Conservation (phyloP, 37 sponge, comb jelly and placozoan genomes). For the Dysidea cf. avara region DNA sequence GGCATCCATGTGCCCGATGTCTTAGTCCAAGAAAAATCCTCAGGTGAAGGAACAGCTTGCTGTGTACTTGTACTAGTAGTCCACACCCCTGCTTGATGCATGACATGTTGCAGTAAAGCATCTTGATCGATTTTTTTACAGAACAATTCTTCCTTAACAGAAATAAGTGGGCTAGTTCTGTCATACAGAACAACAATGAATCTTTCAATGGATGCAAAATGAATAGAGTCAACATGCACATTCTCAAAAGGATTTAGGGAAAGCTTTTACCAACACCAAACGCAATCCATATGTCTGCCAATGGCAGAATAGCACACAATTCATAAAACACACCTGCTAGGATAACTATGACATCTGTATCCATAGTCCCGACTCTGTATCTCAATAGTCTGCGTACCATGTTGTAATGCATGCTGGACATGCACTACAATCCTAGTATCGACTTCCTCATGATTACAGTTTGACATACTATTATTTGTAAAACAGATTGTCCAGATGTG, state of each 20-base stretch:
- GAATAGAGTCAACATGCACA: neutral
- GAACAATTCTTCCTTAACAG: neutral
- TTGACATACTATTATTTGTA: neutral
- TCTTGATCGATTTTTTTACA: neutral
- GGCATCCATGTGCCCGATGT: neutral
- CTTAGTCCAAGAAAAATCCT: constrained; percentile 13
- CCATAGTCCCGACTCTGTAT: constrained; percentile 11
- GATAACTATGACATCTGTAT: constrained; percentile 29
- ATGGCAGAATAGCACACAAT: constrained; percentile 10
- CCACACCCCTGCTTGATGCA: constrained; percentile 12
- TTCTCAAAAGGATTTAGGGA: too few relatives aligned
- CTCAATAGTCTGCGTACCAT: constrained; percentile 2
- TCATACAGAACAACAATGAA: too few relatives aligned
- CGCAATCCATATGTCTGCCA: constrained; percentile 34
- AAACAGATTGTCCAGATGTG: constrained; percentile 29
- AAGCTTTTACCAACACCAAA: constrained; percentile 32
- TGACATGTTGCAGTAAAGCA: too few relatives aligned
- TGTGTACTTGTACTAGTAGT: neutral
- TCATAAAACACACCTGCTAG: constrained; percentile 16
- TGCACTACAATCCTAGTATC: constrained; percentile 9
- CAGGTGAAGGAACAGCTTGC: neutral
- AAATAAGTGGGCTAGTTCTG: neutral
- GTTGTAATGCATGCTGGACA: constrained; percentile 15
- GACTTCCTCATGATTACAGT: constrained; percentile 12
- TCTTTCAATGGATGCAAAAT: constrained; percentile 3